Percentiles rank a stretch among this genome's conserved stretches.
Conservation (phyloP, 92 coral and sea anemone species). For the Palythoa grandiflora region DNA sequence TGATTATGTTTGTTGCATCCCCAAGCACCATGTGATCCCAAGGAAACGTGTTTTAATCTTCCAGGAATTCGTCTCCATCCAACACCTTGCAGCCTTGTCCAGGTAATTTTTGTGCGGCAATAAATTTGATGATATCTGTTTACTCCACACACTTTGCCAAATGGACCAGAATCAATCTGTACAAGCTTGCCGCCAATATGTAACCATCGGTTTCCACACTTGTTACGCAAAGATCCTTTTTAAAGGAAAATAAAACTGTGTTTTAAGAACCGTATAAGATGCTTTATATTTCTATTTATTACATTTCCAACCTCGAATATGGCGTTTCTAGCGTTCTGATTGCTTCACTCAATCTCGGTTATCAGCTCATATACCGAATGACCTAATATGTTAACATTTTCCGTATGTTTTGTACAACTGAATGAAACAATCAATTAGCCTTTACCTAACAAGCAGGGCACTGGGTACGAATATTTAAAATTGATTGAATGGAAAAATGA, state of each 20-base stretch:
- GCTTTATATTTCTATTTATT: neutral
- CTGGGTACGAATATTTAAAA: too few relatives aligned
- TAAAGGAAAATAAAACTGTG: neutral
- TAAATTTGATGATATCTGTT: slow-evolving; percentile 35
- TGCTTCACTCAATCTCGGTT: too few relatives aligned
- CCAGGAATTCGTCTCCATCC: slow-evolving; percentile 41
- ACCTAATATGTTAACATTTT: neutral
- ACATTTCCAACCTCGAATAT: too few relatives aligned
- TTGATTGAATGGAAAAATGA: too few relatives aligned
- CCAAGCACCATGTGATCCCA: slow-evolving; percentile 27
- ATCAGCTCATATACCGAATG: too few relatives aligned
- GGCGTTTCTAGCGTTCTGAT: too few relatives aligned
- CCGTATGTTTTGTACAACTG: too few relatives aligned
- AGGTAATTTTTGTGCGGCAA: slow-evolving; percentile 49
- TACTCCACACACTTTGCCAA: slow-evolving; percentile 54
- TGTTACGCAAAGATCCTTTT: slow-evolving; percentile 22
- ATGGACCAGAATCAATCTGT: slow-evolving; percentile 61
- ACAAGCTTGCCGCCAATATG: slow-evolving; percentile 33
- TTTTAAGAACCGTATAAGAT: neutral
- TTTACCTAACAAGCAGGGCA: too few relatives aligned
- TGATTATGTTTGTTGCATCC: slow-evolving; percentile 18
- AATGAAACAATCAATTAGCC: too few relatives aligned
- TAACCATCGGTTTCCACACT: slow-evolving; percentile 17
- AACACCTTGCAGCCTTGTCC: slow-evolving; percentile 1
- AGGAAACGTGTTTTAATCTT: neutral